These are phyloP conservation scores for Drosophila putrida DNA, from an alignment of 2,888 invertebrate genomes.

Conservation along the genomic window DNA sequence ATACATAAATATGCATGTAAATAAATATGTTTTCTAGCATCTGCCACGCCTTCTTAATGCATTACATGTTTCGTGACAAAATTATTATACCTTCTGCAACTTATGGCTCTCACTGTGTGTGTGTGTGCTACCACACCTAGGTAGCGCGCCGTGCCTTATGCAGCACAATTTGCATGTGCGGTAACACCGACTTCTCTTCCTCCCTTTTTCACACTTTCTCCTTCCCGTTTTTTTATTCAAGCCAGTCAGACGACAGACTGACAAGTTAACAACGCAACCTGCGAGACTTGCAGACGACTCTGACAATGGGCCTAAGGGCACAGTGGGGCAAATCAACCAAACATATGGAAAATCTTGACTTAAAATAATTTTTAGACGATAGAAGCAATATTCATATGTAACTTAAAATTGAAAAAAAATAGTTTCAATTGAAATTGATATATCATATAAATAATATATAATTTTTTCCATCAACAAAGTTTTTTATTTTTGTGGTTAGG, in stretches of 20 bases:
- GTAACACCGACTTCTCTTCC: not conserved
- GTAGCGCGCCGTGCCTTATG: constrained; percentile 29
- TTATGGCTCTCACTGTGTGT: constrained; percentile 1
- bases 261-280: constrained; percentile 72
- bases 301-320: constrained; percentile 33
- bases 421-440: too few species aligned
- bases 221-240: constrained; percentile 12
- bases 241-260: constrained; percentile 48
- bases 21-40: too few species aligned
- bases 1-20: too few species aligned
- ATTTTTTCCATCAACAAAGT: too few species aligned
- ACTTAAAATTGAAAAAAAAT: too few species aligned
- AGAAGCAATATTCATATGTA: not conserved
- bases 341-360: not conserved
- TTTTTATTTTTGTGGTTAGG: too few species aligned
- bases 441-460: too few species aligned
- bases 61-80: not conserved
- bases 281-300: constrained; percentile 48
- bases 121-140: constrained; percentile 52
- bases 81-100: not conserved
- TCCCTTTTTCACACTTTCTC: not conserved
- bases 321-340: constrained; percentile 10
- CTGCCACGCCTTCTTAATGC: too few species aligned
- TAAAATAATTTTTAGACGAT: not conserved
- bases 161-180: constrained; percentile 59